phyloP scores from a whole-genome alignment of 2,797 vertebrate genomes.

The Centropyge bicolor region DNA sequence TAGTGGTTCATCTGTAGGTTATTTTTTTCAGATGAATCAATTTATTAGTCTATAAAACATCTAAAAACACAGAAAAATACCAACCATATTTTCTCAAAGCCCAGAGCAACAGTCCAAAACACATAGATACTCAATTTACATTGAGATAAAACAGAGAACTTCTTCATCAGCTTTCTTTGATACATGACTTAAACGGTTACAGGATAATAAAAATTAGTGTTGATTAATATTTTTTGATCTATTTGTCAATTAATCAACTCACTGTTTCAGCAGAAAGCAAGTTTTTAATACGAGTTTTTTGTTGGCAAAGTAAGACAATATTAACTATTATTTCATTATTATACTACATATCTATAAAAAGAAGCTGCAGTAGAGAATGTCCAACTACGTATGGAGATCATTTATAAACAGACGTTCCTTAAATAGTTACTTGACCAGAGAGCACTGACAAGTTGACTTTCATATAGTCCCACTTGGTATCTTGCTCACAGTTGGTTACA shows the following conservation, averaged over 20 bases:
- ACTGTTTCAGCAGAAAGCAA: neutral
- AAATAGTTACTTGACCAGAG: too few relatives aligned
- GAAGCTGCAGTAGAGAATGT: too few relatives aligned
- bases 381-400: too few relatives aligned
- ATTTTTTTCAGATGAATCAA: neutral
- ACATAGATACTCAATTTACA: neutral
- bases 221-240: neutral
- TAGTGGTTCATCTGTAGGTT: neutral
- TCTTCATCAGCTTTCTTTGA: neutral
- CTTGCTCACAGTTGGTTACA: too few relatives aligned
- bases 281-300: neutral
- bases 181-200: neutral
- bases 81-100: neutral
- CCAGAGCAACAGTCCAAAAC: neutral
- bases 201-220: neutral
- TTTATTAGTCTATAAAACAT: neutral
- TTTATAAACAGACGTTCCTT: too few relatives aligned
- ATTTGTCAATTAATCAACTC: neutral
- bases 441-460: too few relatives aligned
- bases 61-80: neutral
- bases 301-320: neutral
- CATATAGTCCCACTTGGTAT: too few relatives aligned
- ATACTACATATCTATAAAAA: too few relatives aligned
- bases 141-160: neutral
- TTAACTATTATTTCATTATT: too few relatives aligned